A percentile compares a stretch with the other conserved stretches of the same genome.
These are phyloP conservation scores for Catocala fraxini DNA, from an alignment of 2,888 invertebrate species.

Conservation along the genomic window DNA sequence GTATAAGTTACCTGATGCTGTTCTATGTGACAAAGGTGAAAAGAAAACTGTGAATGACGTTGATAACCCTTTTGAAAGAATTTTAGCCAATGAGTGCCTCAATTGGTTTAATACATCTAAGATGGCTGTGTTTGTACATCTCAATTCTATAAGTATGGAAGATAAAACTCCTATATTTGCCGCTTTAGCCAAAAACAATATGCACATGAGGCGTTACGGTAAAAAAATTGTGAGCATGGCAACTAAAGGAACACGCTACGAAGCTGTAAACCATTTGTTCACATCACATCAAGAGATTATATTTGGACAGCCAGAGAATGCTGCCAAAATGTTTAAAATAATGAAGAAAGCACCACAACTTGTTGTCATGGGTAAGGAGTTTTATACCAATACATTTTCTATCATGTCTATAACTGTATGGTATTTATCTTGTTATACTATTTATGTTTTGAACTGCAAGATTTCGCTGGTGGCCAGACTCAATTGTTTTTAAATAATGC, in stretches of 20 bases:
- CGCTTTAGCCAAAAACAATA: constrained; percentile 89
- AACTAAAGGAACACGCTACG: constrained; percentile 90
- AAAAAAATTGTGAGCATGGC: constrained; percentile 90
- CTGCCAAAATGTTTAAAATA: constrained; percentile 88
- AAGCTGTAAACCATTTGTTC: constrained; percentile 89
- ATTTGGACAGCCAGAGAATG: constrained; percentile 90
- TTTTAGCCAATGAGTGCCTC: constrained; percentile 91
- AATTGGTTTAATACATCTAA: constrained; percentile 91
- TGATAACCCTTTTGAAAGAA: constrained; percentile 91
- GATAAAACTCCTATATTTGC: constrained; percentile 90
- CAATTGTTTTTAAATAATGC: too few species aligned
- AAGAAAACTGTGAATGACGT: constrained; percentile 59
- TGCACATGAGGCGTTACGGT: constrained; percentile 91
- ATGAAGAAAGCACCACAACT: constrained; percentile 91
- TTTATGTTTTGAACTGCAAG: too few species aligned
- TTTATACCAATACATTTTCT: too few species aligned
- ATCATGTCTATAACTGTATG: too few species aligned
- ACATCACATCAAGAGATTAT: constrained; percentile 89
- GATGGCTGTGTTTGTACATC: constrained; percentile 91
- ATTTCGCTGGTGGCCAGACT: too few species aligned
- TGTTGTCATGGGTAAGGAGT: constrained; percentile 89
- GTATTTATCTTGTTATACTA: too few species aligned
- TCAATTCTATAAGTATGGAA: constrained; percentile 90
- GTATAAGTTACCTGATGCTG: constrained; percentile 75
- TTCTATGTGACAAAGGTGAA: constrained; percentile 83